These are phyloP conservation scores for Trematocara unimaculatum DNA, from an alignment of 2,113 vertebrate genomes.

Conservation along the genomic window DNA sequence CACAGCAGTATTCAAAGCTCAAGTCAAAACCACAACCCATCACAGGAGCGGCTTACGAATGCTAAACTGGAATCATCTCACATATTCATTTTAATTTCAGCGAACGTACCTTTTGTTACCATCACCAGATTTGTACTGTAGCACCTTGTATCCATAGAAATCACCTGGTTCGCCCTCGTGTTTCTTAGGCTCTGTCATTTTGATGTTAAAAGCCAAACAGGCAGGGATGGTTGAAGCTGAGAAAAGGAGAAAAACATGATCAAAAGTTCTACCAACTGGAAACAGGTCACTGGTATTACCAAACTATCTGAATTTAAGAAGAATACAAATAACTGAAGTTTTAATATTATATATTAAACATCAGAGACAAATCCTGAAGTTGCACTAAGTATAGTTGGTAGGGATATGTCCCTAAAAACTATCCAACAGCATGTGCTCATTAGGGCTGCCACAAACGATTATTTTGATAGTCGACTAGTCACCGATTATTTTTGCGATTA, in stretches of 20 bases:
- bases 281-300: not conserved
- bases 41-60: accelerated
- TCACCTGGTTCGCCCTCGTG: not conserved
- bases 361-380: not conserved
- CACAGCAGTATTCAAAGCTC: not conserved
- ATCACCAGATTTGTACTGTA: constrained; percentile 14
- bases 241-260: not conserved
- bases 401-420: not conserved
- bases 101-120: constrained; percentile 36
- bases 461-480: too few species aligned
- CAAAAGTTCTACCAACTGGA: not conserved
- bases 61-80: not conserved
- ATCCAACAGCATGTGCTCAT: not conserved
- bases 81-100: accelerated
- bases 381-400: not conserved
- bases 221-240: not conserved
- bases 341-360: not conserved
- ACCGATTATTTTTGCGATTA: too few species aligned
- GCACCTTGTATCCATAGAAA: constrained; percentile 67
- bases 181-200: not conserved
- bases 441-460: too few species aligned
- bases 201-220: constrained; percentile 53
- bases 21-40: not conserved
- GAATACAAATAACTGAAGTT: not conserved
- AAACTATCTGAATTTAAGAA: not conserved